Base-by-base conservation (phyloP, 2,113 vertebrate species). In the Taurulus bubalis region DNA sequence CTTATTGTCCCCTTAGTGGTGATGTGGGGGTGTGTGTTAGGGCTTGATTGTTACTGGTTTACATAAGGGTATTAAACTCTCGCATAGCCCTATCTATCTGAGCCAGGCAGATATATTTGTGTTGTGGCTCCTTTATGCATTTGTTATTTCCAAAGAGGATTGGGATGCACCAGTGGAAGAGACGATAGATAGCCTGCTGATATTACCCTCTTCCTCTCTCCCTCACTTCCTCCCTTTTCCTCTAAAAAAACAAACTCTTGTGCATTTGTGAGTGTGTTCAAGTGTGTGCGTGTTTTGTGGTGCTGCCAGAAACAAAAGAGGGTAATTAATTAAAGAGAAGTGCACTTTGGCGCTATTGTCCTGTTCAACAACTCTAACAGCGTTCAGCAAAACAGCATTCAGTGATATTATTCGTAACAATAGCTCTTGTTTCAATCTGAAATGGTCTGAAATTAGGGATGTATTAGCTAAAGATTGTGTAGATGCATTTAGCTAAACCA, bases 81-180 rank as follows among this genome's bases (percentile, higher is more conserved):
- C 87, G 90, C 90, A 90, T 83, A 90, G 91, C 84, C 89, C 92
- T 94, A 93, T 94, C 92, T 93, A 90, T 94, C 93, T 94, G 90
- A 92, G 92, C 90, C 91, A 94, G 92, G 88, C 93, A 92, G 91
- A 93, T 93, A 94, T 93, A 93, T 94, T 94, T 94, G 92, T 94
- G 92, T 93, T 93, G 92, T 92, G 89, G 90, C 86, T 94, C 91
- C 92, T 94, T 94, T 94, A 94, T 94, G 94, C 91, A 93, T 94
- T 94, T 93, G 92, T 94, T 94, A 94, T 94, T 94, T 94, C 93
- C 94, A 94, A 94, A 94, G 94, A 94, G 94, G 94, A 94, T 94
- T 94, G 94, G 90, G 90, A 91, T 90, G 89, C 92, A 90, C 89
- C 91, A 92, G 91, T 87, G 91, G 92, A 93, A 86, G 91, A 94